Base-by-base conservation (phyloP, 1,140 invertebrate genomes). In the Oncopodura yosiiana region DNA sequence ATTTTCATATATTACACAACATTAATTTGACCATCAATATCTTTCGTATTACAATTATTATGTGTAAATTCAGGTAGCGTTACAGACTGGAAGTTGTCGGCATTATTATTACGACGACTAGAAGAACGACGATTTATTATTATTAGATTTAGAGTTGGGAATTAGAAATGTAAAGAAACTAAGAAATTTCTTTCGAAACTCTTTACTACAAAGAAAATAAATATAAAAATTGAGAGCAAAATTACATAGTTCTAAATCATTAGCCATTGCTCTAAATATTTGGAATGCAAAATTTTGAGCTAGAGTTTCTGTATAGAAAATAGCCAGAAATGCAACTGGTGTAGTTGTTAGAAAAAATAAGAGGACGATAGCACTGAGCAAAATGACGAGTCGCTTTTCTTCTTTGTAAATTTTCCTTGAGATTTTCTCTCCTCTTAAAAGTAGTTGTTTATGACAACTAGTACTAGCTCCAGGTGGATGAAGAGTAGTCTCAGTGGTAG, bases 321-420 rank as follows among this genome's bases (percentile, higher is more conserved):
- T 64, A 6, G 67, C 68, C 0, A 74, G 58, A 36, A 72, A 65
- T 6, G 71, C 70, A 1, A 71, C 69, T 3, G 72, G 72, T 12
- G 70, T 70, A 50, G 66, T 70, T 34, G 72, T 70, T 24, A 73
- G 52, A 56, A 73, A 70, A 53, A 74, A 74, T 18, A 74, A 61
- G 3, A 73, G 61, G 19, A 73, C 69, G 42, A 74, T 71, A 23
- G 68, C 67, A 21, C 65, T 63, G 37, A 74, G 60, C 3, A 74
- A 63, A 21, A 70, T 65, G 2, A 73, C 66, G 24, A 73, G 65
- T 16, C 70, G 66, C 14, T 69, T 67, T 48, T 73, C 71, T 53
- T 70, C 69, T 21, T 69, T 64, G 60, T 71, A 68, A 49, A 66
- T 68, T n/a, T 63, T 66, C 50, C 64, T 67, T 12, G 62, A 66